Percentiles rank a stretch among this genome's conserved stretches.
Evolutionary conservation across 2,888 invertebrate species (phyloP).

Genomic region (Zele albiditarsus): DNA sequence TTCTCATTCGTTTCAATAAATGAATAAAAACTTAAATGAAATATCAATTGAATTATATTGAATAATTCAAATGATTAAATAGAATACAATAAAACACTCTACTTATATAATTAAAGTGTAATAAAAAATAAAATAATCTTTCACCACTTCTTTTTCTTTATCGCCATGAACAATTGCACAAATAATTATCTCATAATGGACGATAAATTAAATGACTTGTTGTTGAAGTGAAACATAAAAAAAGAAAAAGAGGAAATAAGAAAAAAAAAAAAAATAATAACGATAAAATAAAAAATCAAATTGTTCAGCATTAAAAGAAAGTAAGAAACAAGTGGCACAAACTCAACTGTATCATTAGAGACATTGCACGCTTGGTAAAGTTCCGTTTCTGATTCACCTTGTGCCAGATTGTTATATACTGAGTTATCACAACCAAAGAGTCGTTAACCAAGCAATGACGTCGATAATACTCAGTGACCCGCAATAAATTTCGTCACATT

Average conservation of each 20-base stretch:
- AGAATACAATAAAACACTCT: background rate
- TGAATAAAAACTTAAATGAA: no score
- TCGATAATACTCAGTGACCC: conserved; percentile 38
- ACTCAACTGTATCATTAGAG: conserved; percentile 27
- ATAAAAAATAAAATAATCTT: background rate
- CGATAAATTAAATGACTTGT: no score
- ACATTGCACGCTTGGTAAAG: conserved; percentile 31
- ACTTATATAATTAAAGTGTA: no score
- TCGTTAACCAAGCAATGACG: conserved; percentile 43
- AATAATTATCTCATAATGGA: background rate
- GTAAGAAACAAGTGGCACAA: conserved; percentile 4
- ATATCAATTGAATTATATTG: no score
- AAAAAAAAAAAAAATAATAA: conserved; percentile 4
- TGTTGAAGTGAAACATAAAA: background rate
- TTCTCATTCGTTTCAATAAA: no score
- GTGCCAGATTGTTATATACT: conserved; percentile 56
- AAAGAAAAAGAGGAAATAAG: background rate
- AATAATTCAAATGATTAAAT: no score
- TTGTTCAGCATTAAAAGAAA: conserved; percentile 17
- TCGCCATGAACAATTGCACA: background rate
- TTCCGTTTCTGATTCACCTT: conserved; percentile 57
- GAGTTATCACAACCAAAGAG: conserved; percentile 46
- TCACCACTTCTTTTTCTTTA: background rate
- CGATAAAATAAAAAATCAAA: background rate
- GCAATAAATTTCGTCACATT: conserved; percentile 23